These are phyloP conservation scores for Oxyura jamaicensis DNA, from an alignment of 2,113 vertebrate genomes.

Conservation along the genomic window DNA sequence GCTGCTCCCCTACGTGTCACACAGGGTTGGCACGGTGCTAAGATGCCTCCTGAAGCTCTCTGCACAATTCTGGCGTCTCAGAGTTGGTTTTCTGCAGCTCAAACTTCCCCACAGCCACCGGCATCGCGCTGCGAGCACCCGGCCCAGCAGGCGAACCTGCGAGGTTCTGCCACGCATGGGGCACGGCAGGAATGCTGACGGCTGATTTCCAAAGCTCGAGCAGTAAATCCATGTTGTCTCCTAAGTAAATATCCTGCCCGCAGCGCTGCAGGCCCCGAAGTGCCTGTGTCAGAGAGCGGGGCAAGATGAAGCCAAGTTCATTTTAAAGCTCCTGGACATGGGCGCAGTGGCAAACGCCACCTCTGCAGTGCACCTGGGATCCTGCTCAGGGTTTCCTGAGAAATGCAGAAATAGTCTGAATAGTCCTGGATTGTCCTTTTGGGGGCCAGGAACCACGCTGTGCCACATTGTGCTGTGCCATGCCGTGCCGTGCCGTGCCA, in stretches of 20 bases:
- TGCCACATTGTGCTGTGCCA: neutral
- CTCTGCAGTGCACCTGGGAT: neutral
- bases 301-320: neutral
- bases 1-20: neutral
- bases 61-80: fast-evolving
- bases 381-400: neutral
- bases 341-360: no score
- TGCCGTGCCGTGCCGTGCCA: fast-evolving
- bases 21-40: fast-evolving
- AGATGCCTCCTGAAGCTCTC: neutral
- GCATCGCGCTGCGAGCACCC: fast-evolving
- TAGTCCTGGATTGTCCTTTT: neutral
- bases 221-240: neutral
- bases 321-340: neutral
- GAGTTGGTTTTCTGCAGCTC: neutral
- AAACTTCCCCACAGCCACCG: fast-evolving
- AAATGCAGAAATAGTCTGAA: neutral
- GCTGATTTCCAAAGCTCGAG: neutral
- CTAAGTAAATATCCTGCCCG: neutral
- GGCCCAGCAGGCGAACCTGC: fast-evolving
- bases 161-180: neutral
- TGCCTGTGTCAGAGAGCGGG: neutral
- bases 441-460: no score
- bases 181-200: neutral
- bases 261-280: neutral